A percentile compares a stretch with the other conserved stretches of the same genome.
phyloP scores from a whole-genome alignment of 2,113 vertebrate species.

The Pelodiscus sinensis region DNA sequence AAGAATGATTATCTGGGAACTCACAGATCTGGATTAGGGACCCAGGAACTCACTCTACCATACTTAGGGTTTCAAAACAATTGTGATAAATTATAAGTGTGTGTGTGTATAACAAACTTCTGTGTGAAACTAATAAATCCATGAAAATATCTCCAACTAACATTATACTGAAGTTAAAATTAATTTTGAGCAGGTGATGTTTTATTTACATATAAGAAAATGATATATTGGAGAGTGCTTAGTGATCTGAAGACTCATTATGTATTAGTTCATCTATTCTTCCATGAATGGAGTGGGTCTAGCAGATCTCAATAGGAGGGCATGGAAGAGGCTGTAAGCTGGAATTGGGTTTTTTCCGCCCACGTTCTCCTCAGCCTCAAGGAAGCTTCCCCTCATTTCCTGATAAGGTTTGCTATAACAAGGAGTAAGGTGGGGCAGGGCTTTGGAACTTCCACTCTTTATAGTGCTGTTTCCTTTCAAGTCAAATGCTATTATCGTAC shows the following conservation, averaged over 20 bases:
- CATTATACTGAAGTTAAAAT: neutral
- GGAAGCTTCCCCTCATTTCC: neutral
- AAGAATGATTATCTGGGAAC: neutral
- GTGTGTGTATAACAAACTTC: neutral
- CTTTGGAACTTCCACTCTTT: neutral
- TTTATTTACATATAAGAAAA: neutral
- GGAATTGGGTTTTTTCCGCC: neutral
- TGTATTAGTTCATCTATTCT: neutral
- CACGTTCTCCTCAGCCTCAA: neutral
- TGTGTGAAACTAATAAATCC: neutral
- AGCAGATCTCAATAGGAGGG: neutral
- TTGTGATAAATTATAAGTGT: neutral
- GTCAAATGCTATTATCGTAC: neutral
- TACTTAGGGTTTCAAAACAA: neutral
- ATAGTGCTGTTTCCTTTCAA: neutral
- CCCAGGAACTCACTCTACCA: neutral
- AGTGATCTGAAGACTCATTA: neutral
- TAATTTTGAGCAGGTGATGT: neutral
- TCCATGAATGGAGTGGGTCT: fast-evolving
- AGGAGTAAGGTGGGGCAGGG: neutral
- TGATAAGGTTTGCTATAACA: neutral
- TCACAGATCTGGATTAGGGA: neutral
- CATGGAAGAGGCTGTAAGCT: neutral
- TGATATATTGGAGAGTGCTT: neutral
- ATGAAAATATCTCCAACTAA: neutral